A percentile compares a stretch with the other conserved stretches of the same genome.
Conservation (phyloP, 1,140 invertebrate species). For the Drosophila paulistorum region DNA sequence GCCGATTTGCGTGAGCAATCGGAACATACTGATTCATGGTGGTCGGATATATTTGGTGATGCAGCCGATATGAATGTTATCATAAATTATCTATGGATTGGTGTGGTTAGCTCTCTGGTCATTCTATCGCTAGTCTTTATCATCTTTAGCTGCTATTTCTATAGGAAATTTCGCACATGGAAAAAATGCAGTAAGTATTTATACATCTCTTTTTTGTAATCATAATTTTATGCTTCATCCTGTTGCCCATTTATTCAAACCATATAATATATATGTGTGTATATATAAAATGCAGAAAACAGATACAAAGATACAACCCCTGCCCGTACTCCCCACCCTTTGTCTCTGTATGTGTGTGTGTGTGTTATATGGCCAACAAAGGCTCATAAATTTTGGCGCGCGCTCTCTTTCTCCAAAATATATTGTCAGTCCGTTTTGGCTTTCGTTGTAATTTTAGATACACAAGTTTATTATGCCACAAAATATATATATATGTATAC, state of each 20-base stretch:
- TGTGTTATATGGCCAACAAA: conserved; percentile 45
- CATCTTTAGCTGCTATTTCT: conserved; percentile 81
- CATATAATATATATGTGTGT: conserved; percentile 37
- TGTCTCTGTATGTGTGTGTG: not conserved
- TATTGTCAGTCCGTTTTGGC: conserved; percentile 60
- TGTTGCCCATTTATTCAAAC: conserved; percentile 64
- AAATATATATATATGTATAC: conserved; percentile 64
- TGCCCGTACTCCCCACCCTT: not conserved
- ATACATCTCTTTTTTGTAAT: conserved; percentile 8
- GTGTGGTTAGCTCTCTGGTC: conserved; percentile 76
- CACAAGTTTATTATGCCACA: conserved; percentile 80
- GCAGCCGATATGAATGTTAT: conserved; percentile 76
- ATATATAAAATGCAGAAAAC: conserved; percentile 72
- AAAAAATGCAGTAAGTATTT: conserved; percentile 83
- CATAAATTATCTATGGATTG: conserved; percentile 82
- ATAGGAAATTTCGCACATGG: conserved; percentile 81
- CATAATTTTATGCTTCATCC: conserved; percentile 47
- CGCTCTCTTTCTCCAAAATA: conserved; percentile 48
- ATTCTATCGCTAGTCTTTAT: conserved; percentile 77
- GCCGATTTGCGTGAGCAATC: conserved; percentile 66
- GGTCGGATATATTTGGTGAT: conserved; percentile 61
- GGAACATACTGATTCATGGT: conserved; percentile 38
- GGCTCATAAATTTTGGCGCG: conserved; percentile 75
- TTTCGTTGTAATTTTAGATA: conserved; percentile 76
- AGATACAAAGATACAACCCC: conserved; percentile 8